Evolutionary conservation across 2,888 invertebrate genomes (phyloP), one percentile per base, ranked within the genome.

Genomic region (Nymphalis urticae): DNA sequence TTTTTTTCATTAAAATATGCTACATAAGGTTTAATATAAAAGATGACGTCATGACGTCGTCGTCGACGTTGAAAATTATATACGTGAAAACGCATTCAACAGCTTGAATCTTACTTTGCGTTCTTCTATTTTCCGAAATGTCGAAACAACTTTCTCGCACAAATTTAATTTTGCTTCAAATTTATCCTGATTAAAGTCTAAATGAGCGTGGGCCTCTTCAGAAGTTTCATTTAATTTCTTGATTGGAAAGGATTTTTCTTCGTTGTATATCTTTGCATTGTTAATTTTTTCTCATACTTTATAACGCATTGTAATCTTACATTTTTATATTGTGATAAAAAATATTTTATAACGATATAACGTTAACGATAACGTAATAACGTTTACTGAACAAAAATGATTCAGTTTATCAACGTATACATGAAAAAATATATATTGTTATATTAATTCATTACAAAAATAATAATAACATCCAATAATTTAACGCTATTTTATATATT

Each of bases 151-250:
- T 70, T 68, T 48, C 64, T 64, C 64, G 70, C 50, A 59, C 67
- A 65, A 70, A 72, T 73, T 73, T 68, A 73, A 72, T 77, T 79
- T 82, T 79, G 82, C 82, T 81, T 79, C 73, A 75, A 81, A 82
- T 73, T 72, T 64, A 62, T 61, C 64, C 80, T 85, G 85, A 87
- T 89, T 89, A 87, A 86, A 77, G 83, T 78, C 80, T 78, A 81
- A 83, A 85, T 83, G 84, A 85, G 85, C 82, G 82, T 80, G 80
- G 79, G 71, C 68, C 73, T 69, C 72, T 79, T 75, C 74, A 76
- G 85, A 87, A 85, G 85, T 87, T 88, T 88, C 82, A 88, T 88
- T 87, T 85, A 80, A 54, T 54, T 54, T 54, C 51, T 53, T 53
- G 54, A 54, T 27, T 50, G 17, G 19, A 50, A n/a, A 27, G 27